Evolutionary conservation across 2,888 invertebrate species (phyloP), one percentile per base, ranked within the genome.

Genomic region (Drosophila vallismaia): DNA sequence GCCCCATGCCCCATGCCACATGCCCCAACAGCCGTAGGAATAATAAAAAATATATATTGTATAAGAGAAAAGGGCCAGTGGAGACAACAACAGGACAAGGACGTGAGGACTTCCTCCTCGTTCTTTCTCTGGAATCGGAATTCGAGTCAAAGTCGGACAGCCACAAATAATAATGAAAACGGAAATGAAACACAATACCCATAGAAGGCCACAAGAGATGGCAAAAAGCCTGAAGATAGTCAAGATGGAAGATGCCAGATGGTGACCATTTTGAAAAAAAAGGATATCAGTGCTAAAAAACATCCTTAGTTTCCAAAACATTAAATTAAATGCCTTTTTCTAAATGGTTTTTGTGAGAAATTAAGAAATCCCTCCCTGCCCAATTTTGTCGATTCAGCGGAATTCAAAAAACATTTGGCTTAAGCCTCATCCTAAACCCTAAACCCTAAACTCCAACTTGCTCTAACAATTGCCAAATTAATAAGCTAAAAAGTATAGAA

Each of bases 171-270:
- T 89, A 90, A 89, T 87, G 79, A 82, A 84, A 89, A 86, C 89
- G 89, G 89, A 89, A 89, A 89, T 89, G 89, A 89, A 89, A 88
- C 77, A 88, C 87, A 89, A 90, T 89, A 87, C 87, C 82, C 82
- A 8, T 78, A 76, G 75, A 82, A 79, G 85, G 60, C 72, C 67
- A 54, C 42, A 69, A 80, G 77, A 84, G 70, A 55, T 66, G 50
- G 9, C 19, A 38, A 31, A 14, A 7, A 28, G 36, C 8, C 29
- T 38, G 31, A 14, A 54, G 46, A 46, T 40, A 53, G 45, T 28
- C 48, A 44, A 40, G 44, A 31, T 63, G 46, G 33, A 44, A 4
- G 51, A 12, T 42, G 48, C 8, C 29, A 31, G 14, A 40, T n/a
- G 36, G 12, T 36, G 12, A 6, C 5, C 2, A 12, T 36, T 36